Conservation (phyloP, 2,797 vertebrate species). For the Semotilus atromaculatus region DNA sequence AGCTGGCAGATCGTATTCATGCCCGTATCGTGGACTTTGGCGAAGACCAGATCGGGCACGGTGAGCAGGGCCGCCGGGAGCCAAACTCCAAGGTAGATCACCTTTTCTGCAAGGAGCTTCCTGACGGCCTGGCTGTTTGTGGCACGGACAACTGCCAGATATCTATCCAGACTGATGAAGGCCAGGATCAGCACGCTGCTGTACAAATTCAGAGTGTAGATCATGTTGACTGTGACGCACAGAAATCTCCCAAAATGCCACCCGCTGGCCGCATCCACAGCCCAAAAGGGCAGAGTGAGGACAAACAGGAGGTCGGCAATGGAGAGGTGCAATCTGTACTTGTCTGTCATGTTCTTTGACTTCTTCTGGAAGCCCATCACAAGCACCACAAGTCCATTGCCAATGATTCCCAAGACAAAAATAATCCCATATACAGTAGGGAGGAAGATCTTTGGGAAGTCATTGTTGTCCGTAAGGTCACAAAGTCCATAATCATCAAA, state of each 20-base stretch:
- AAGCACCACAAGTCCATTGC: conserved; percentile 92
- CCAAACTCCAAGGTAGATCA: conserved; percentile 95
- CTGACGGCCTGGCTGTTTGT: conserved; percentile 90
- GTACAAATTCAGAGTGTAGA: conserved; percentile 96
- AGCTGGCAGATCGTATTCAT: conserved; percentile 83
- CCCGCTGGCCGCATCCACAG: conserved; percentile 86
- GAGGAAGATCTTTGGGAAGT: conserved; percentile 91
- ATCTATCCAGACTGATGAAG: conserved; percentile 96
- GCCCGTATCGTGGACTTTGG: conserved; percentile 67
- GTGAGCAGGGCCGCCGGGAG: conserved; percentile 89
- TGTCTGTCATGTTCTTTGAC: conserved; percentile 94
- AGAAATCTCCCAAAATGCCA: conserved; percentile 92
- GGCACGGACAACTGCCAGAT: conserved; percentile 93
- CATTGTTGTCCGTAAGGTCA: conserved; percentile 67
- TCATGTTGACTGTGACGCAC: conserved; percentile 91
- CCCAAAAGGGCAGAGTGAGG: conserved; percentile 96
- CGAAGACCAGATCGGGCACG: conserved; percentile 92
- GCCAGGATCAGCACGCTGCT: conserved; percentile 97
- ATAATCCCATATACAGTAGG: conserved; percentile 92
- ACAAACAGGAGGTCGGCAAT: conserved; percentile 96
- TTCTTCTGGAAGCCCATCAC: conserved; percentile 98
- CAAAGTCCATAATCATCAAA: conserved; percentile 78
- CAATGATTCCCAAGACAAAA: conserved; percentile 90
- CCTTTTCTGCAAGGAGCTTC: conserved; percentile 86
- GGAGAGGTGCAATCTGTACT: conserved; percentile 94